phyloP scores from a whole-genome alignment of 2,797 vertebrate species.

The Halcyon badia region DNA sequence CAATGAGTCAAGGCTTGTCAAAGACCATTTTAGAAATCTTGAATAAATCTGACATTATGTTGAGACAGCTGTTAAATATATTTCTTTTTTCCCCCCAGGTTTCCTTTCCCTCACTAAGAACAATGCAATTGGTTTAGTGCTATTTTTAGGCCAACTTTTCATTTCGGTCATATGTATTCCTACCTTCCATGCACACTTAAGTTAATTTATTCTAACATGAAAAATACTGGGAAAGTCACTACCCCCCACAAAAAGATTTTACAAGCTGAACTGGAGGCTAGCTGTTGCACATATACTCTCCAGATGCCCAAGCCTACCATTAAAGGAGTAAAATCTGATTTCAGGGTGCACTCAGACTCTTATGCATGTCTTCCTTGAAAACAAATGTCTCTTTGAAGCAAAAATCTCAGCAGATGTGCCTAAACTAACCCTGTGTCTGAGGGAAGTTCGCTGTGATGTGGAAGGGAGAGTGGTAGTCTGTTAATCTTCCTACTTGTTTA shows the following conservation, averaged over 20 bases:
- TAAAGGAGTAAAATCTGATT: constrained; percentile 55
- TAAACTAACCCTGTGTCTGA: neutral
- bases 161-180: constrained; percentile 56
- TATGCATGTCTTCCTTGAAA: neutral
- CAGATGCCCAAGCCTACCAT: constrained; percentile 36
- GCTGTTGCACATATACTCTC: constrained; percentile 14
- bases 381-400: neutral
- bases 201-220: constrained; percentile 69
- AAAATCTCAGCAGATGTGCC: neutral
- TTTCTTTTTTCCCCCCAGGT: constrained; percentile 22
- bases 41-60: constrained; percentile 74
- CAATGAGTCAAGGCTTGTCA: constrained; percentile 64
- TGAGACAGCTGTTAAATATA: constrained; percentile 75
- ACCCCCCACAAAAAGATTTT: constrained; percentile 40
- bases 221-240: constrained; percentile 41
- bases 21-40: constrained; percentile 72
- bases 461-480: neutral
- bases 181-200: constrained; percentile 55
- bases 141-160: constrained; percentile 66
- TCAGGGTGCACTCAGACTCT: constrained; percentile 40
- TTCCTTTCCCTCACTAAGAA: constrained; percentile 63
- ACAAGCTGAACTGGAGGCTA: constrained; percentile 27
- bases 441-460: neutral
- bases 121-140: constrained; percentile 55
- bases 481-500: neutral